Base-by-base conservation (phyloP, 2,113 vertebrate genomes). In the Vireo altiloquus region DNA sequence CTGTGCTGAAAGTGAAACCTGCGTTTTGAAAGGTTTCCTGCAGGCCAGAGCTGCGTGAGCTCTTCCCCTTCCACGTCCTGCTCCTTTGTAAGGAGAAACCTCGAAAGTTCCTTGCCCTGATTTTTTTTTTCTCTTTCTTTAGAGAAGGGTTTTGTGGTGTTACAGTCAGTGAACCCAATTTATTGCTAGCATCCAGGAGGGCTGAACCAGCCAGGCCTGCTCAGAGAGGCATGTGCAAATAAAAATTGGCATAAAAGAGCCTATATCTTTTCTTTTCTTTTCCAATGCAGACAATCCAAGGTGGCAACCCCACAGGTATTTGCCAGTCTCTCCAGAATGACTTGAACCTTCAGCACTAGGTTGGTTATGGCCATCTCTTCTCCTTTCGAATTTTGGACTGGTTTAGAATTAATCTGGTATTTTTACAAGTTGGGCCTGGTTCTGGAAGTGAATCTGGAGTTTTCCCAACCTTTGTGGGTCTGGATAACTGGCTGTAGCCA, bases 11-110 rank as follows among this genome's bases (percentile, higher is more conserved):
- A 96, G 95, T 87, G 95, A 96, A 96, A 96, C 94, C 78, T 53
- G 52, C 92, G 92, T 86, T 95, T 93, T 90, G 91, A 95, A 90
- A 75, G 89, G 89, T 93, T 96, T 96, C 93, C 94, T 95, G 90
- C 89, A 66, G 68, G 59, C 87, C 4, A 1, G 92, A 83, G 76
- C 92, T 88, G 64, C 21, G 0, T 52, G 95, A 92, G 94, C 85
- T 95, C 68, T 97, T 86, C 92, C 90, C 87, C 15, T 91, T 74
- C 35, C 56, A 31, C 0, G 25, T 93, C 93, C 90, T 93, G 82
- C 60, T 93, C 44, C 63, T 87, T 82, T 90, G 90, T 91, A 31
- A 91, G 37, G 87, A 83, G 76, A 88, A 96, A 94, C 87, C 88
- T 96, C 2, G 3, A 88, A 93, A 94, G 82, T 69, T 90, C 80